Percentiles rank a stretch among this genome's conserved stretches.
Evolutionary conservation across 2,888 invertebrate genomes (phyloP).

Genomic region (Spodoptera picta): DNA sequence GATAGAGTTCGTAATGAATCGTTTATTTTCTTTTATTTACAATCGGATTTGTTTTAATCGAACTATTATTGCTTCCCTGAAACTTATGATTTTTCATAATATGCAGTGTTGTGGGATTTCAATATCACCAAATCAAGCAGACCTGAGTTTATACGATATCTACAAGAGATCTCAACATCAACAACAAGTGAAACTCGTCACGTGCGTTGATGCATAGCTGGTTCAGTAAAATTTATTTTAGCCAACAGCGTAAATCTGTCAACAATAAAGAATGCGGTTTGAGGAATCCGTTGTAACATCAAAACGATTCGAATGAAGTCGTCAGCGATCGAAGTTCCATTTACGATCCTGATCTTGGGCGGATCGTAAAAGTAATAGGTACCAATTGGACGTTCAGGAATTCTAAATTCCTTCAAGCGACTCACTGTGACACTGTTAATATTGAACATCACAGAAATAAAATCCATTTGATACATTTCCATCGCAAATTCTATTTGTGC

Average conservation of each 20-base stretch:
- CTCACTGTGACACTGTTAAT: constrained; percentile 42
- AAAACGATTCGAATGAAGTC: constrained; percentile 56
- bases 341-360: constrained; percentile 53
- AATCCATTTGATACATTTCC: constrained; percentile 34
- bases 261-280: constrained; percentile 54
- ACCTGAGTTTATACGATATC: too few relatives aligned
- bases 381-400: constrained; percentile 52
- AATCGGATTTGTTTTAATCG: too few relatives aligned
- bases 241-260: constrained; percentile 49
- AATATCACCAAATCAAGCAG: too few relatives aligned
- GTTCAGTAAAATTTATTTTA: constrained; percentile 43
- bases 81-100: too few relatives aligned
- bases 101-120: too few relatives aligned
- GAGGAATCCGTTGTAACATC: constrained; percentile 53
- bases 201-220: constrained; percentile 18
- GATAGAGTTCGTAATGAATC: not conserved
- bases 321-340: constrained; percentile 52
- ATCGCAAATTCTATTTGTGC: constrained; percentile 34
- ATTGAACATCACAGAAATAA: constrained; percentile 44
- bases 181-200: constrained; percentile 21
- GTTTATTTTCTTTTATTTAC: not conserved
- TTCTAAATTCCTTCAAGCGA: constrained; percentile 47
- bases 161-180: constrained; percentile 6
- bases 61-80: too few relatives aligned
- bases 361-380: constrained; percentile 56